Evolutionary conservation across 2,797 vertebrate genomes (phyloP).

Genomic region (Acanthopagrus latus): DNA sequence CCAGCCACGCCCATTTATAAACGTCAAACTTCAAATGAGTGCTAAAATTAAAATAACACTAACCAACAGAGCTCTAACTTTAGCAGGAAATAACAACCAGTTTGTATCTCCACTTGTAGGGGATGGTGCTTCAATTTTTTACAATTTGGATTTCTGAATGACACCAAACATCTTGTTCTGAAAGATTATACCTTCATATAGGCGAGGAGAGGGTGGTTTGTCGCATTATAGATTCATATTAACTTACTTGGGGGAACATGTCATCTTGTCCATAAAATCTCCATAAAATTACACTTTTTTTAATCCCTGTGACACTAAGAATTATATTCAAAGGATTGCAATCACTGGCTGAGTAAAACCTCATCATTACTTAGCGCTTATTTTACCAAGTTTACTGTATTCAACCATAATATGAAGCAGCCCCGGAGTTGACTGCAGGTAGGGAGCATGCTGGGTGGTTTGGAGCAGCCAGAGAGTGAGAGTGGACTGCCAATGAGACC

Average conservation of each 20-base stretch:
- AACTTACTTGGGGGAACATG: not conserved
- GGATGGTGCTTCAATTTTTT: not conserved
- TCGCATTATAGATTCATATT: constrained; percentile 1
- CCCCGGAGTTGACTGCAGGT: constrained; percentile 42
- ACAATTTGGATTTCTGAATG: not conserved
- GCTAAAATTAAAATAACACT: not conserved
- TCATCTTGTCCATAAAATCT: constrained; percentile 3
- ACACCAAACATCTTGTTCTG: not conserved
- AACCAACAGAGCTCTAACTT: no score
- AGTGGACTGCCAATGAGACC: constrained; percentile 72
- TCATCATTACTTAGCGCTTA: not conserved
- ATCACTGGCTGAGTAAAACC: not conserved
- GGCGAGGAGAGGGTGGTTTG: not conserved
- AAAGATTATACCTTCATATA: not conserved
- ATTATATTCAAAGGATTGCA: not conserved
- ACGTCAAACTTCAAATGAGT: not conserved
- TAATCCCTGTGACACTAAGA: not conserved
- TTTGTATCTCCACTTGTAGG: not conserved
- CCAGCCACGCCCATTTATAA: not conserved
- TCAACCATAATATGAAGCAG: not conserved
- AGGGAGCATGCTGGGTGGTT: constrained; percentile 45
- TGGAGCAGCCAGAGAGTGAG: constrained; percentile 45
- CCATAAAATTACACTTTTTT: constrained; percentile 4
- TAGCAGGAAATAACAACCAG: not conserved
- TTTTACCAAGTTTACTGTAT: not conserved